These are phyloP conservation scores for Linnaemya tessellans DNA, from an alignment of 2,888 invertebrate species.

Conservation along the genomic window DNA sequence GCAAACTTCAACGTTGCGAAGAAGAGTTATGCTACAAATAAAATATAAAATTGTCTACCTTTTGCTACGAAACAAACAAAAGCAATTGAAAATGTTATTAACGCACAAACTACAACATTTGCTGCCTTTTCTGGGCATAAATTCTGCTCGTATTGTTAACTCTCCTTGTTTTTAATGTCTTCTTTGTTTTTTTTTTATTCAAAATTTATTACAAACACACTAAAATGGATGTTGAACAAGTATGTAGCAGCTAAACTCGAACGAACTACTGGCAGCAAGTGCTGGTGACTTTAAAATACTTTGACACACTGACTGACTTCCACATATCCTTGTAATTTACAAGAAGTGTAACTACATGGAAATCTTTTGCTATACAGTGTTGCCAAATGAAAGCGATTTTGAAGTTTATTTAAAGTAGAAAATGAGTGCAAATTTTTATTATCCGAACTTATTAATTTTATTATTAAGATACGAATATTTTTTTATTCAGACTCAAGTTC, in stretches of 20 bases:
- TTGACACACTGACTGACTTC: constrained; percentile 64
- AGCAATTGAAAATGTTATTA: constrained; percentile 15
- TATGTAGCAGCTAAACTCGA: constrained; percentile 4
- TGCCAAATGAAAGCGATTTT: background rate
- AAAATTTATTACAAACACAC: background rate
- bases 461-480: too few relatives aligned
- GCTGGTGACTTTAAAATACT: constrained; percentile 51
- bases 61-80: constrained; percentile 11
- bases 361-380: constrained; percentile 1
- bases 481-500: too few relatives aligned
- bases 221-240: background rate
- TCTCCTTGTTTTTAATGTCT: background rate
- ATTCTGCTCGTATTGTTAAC: background rate
- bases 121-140: background rate
- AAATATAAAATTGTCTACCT: background rate
- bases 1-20: background rate
- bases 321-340: background rate
- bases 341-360: background rate
- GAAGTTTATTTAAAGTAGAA: background rate
- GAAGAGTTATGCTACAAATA: background rate
- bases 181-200: constrained; percentile 6
- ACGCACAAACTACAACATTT: constrained; percentile 26
- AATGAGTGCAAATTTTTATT: too few relatives aligned
- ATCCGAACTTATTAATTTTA: too few relatives aligned
- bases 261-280: constrained; percentile 5